Base-by-base conservation (phyloP, 2,113 vertebrate species). In the Eclectus roratus region DNA sequence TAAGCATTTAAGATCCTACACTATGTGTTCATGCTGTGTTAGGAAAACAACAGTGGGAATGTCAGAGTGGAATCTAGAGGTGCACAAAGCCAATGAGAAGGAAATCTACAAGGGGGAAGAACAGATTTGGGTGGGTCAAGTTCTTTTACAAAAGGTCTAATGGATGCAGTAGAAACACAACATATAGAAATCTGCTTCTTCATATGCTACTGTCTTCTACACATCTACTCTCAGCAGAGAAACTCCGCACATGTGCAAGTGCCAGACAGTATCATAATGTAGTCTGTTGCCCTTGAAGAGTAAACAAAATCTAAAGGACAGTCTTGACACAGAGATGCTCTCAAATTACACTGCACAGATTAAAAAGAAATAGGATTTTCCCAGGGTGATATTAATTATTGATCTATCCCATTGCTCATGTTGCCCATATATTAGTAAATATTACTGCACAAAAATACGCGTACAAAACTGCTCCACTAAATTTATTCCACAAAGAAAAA, bases 361-460 rank as follows among this genome's bases (percentile, higher is more conserved):
- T 73, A 90, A 96, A 96, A 91, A 33, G 35, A 14, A 49, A 29
- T 39, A 79, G 52, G 23, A 53, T 83, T 91, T 95, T 80, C 74
- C 71, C 58, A 90, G 47, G 58, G 69, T 89, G 9, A 29, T 47
- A 85, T 76, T 64, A 81, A 74, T 91, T 85, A 85, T 80, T 46
- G 29, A 94, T 76, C 47, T 7, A 60, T 13, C 56, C 31, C 63
- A 65, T n/a, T 85, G 13, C 17, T 80, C 52, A 35, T 28, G 46
- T 39, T 85, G 61, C 61, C 55, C 47, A 78, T 92, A 91, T 20
- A 13, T 39, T 71, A 73, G 39, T 47, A 83, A 88, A 31, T 23
- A 55, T 35, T 78, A 35, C 39, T 16, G 25, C 14, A 52, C 15
- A 50, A 47, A 94, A 83, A 74, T 43, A 74, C 4, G 23, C 52